Conservation (phyloP, 2,797 vertebrate genomes). For the Rhincodon typus region DNA sequence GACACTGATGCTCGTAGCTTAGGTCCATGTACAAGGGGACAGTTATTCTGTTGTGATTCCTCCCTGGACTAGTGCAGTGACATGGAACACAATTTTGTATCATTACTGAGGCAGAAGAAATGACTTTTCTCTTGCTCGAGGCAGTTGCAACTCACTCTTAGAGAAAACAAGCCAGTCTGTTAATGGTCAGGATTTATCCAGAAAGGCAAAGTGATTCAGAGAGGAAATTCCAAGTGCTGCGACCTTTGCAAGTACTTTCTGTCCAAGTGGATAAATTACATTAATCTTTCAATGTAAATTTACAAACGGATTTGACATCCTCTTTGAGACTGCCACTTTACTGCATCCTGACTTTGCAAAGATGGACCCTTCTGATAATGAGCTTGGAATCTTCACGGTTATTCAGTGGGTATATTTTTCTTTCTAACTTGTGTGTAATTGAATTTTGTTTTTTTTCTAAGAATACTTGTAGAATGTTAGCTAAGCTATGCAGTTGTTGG, state of each 20-base stretch:
- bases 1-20: conserved; percentile 41
- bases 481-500: neutral
- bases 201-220: conserved; percentile 46
- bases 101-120: conserved; percentile 64
- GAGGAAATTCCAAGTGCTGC: conserved; percentile 49
- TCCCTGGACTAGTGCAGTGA: conserved; percentile 60
- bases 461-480: neutral
- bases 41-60: conserved; percentile 72
- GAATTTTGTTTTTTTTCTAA: neutral
- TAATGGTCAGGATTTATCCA: conserved; percentile 50
- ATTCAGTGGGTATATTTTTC: conserved; percentile 72
- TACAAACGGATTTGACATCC: conserved; percentile 42
- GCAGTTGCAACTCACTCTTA: conserved; percentile 54
- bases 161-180: conserved; percentile 52
- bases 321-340: conserved; percentile 44
- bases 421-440: neutral
- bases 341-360: conserved; percentile 46
- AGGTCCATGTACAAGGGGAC: conserved; percentile 53
- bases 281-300: neutral
- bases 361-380: conserved; percentile 66
- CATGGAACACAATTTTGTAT: conserved; percentile 64
- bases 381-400: conserved; percentile 72
- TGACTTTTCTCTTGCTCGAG: conserved; percentile 51
- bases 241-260: conserved; percentile 53
- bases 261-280: neutral